These are phyloP conservation scores for Pomacea canaliculata DNA, from an alignment of 2,888 invertebrate genomes.

Conservation along the genomic window DNA sequence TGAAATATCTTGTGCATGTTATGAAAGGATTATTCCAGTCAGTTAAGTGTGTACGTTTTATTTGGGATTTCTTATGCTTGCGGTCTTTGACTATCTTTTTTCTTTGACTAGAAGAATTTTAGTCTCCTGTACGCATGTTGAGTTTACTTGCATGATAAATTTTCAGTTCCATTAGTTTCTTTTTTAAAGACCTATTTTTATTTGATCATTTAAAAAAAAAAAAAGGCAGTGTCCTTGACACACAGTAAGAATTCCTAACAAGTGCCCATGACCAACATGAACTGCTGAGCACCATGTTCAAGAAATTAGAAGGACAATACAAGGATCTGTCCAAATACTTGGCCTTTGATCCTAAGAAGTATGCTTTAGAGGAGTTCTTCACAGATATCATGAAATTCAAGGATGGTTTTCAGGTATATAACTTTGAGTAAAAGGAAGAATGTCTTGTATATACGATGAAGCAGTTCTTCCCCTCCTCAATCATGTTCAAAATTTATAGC, in stretches of 20 bases:
- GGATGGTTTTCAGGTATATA: conserved; percentile 79
- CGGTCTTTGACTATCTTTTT: too few species aligned
- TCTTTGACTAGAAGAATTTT: too few species aligned
- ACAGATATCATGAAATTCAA: conserved; percentile 94
- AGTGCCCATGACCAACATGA: conserved; percentile 89
- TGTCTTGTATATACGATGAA: neutral
- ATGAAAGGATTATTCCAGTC: neutral
- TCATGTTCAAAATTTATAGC: too few species aligned
- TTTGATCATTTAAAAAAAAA: too few species aligned
- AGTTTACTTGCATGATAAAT: too few species aligned
- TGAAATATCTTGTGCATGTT: neutral
- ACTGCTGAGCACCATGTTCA: conserved; percentile 91
- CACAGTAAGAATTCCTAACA: conserved; percentile 77
- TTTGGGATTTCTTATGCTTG: too few species aligned
- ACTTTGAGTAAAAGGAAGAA: neutral
- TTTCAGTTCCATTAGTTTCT: too few species aligned
- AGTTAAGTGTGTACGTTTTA: too few species aligned
- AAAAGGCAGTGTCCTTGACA: conserved; percentile 30
- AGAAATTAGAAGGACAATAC: conserved; percentile 90
- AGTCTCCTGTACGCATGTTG: too few species aligned
- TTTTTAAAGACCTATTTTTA: too few species aligned
- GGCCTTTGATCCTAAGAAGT: conserved; percentile 92
- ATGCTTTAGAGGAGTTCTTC: conserved; percentile 95
- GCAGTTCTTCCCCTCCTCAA: neutral
- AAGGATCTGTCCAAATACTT: conserved; percentile 89